These are phyloP conservation scores for Agrotis clavis DNA, from an alignment of 2,888 invertebrate genomes.

Conservation along the genomic window DNA sequence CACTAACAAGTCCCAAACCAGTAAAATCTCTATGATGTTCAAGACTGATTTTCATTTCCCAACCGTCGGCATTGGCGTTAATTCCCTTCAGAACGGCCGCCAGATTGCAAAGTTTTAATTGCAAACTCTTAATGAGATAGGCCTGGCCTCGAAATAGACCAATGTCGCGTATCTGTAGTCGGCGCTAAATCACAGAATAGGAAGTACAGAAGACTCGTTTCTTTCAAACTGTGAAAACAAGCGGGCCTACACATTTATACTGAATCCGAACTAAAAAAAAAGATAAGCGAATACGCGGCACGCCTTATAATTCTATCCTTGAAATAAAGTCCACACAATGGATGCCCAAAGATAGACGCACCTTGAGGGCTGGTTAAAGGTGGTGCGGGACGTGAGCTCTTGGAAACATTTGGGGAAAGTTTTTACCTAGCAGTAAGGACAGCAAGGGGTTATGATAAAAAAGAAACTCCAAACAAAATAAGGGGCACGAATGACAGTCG, in stretches of 20 bases:
- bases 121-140: slow-evolving; percentile 85
- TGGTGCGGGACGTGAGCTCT: too few relatives aligned
- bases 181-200: slow-evolving; percentile 39
- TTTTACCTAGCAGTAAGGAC: too few relatives aligned
- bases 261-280: too few relatives aligned
- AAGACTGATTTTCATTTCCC: slow-evolving; percentile 80
- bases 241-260: background rate
- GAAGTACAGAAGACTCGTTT: slow-evolving; percentile 19
- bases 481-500: too few relatives aligned
- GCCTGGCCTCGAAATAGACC: slow-evolving; percentile 76
- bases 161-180: slow-evolving; percentile 57
- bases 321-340: too few relatives aligned
- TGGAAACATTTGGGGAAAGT: too few relatives aligned
- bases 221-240: background rate
- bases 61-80: slow-evolving; percentile 77
- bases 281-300: too few relatives aligned
- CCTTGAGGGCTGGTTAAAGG: too few relatives aligned
- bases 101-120: slow-evolving; percentile 87
- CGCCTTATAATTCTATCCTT: too few relatives aligned
- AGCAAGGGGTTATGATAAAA: too few relatives aligned
- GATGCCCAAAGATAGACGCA: too few relatives aligned
- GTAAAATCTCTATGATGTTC: slow-evolving; percentile 56
- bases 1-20: slow-evolving; percentile 39
- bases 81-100: slow-evolving; percentile 77
- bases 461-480: too few relatives aligned